Conservation (phyloP, 2,888 invertebrate species). For the Tortrix viridana region DNA sequence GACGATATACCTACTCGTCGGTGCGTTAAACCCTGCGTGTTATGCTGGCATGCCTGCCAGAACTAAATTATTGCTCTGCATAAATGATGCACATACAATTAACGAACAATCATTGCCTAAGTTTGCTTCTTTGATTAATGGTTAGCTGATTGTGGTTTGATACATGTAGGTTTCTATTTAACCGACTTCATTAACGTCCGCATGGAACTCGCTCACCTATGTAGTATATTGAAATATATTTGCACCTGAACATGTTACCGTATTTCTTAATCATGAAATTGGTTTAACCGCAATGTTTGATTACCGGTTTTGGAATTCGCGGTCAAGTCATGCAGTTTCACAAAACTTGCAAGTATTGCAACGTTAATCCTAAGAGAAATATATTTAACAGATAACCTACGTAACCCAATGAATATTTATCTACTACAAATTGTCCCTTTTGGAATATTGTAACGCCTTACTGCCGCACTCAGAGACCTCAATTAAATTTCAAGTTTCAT, state of each 20-base stretch:
- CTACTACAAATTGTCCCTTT: no score
- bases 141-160: constrained; percentile 31
- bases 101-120: constrained; percentile 46
- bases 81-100: constrained; percentile 30
- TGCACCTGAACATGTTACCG: constrained; percentile 16
- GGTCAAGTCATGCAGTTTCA: neutral
- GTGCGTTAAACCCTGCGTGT: constrained; percentile 15
- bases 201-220: constrained; percentile 26
- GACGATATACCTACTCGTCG: constrained; percentile 2
- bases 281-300: constrained; percentile 26
- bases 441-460: neutral
- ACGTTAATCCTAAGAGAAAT: neutral
- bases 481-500: no score
- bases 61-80: constrained; percentile 29
- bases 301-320: constrained; percentile 28
- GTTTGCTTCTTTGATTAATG: constrained; percentile 46
- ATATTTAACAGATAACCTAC: neutral
- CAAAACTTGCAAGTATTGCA: neutral
- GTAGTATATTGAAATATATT: constrained; percentile 32
- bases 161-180: constrained; percentile 26
- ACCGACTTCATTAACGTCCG: constrained; percentile 17
- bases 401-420: no score
- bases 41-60: constrained; percentile 8
- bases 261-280: constrained; percentile 35
- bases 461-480: no score